Base-by-base conservation (phyloP, 2,113 vertebrate species). In the Tonatia bakeri region DNA sequence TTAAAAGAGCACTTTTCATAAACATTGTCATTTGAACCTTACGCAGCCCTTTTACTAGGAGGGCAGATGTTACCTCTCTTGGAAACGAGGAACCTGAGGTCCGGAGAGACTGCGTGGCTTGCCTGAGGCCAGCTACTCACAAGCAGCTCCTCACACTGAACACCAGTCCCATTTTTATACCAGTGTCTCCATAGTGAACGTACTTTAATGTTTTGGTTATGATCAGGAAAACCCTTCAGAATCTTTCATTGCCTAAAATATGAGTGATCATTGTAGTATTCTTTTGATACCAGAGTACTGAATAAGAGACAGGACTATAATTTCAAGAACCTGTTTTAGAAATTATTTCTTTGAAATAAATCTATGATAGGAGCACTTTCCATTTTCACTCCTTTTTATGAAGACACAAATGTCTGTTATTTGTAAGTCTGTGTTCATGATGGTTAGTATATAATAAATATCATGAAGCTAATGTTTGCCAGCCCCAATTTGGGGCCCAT, bases 271-370 rank as follows among this genome's bases (percentile, higher is more conserved):
- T 59, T 38, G 15, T 61, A 64, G 54, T 22, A 40, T 75, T 82
- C 43, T 82, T 92, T 69, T 36, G 40, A 40, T 77, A 70, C 2
- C 40, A 33, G 19, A 43, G 3, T 90, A 43, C 43, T 64, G 38
- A 85, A 40, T 87, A 77, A 54, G 22, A 75, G 12, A 54, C 24
- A 45, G 17, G n/a, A 82, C 77, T 80, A 7, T 82, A 47, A 80
- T 43, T 90, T 90, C 87, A 85, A 95, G 92, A 93, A 59, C 20
- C 22, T 75, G 40, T 91, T 94, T 86, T 82, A 50, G 65, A 91
- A 93, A 82, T 85, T 33, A 24, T 33, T 76, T 85, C 33, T 79
- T 81, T 86, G 64, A 73, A 40, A 50, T 75, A 81, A 76, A 70
- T 70, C 40, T 8, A 24, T 43, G 5, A 47, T 59, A 38, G 20